Evolutionary conservation across 2,888 invertebrate genomes (phyloP).

Genomic region (Drosophila eohydei): DNA sequence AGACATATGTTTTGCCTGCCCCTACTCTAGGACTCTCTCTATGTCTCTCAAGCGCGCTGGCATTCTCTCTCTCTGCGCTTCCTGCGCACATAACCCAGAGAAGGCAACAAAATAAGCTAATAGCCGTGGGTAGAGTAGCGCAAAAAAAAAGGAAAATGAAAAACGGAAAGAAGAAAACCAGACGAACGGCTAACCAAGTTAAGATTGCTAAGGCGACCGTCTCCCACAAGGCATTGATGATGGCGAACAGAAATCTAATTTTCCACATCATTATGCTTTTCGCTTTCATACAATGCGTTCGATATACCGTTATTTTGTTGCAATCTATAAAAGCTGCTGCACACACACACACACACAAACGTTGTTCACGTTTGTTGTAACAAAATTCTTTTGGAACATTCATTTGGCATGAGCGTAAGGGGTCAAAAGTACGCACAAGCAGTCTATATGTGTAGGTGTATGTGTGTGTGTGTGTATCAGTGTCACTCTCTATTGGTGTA

Average conservation of each 20-base stretch:
- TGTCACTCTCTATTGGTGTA: slow-evolving; percentile 4
- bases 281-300: slow-evolving; percentile 50
- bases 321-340: slow-evolving; percentile 27
- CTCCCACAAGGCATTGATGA: slow-evolving; percentile 22
- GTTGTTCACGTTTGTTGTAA: slow-evolving; percentile 14
- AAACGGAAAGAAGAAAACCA: slow-evolving; percentile 34
- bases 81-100: slow-evolving; percentile 77
- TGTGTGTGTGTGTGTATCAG: neutral
- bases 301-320: slow-evolving; percentile 31
- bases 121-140: slow-evolving; percentile 27
- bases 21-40: neutral
- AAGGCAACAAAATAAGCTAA: slow-evolving; percentile 72
- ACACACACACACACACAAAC: slow-evolving; percentile 4
- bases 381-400: slow-evolving; percentile 16
- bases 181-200: slow-evolving; percentile 47
- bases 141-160: slow-evolving; percentile 18
- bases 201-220: slow-evolving; percentile 42
- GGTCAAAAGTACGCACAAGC: slow-evolving; percentile 23
- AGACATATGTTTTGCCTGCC: slow-evolving; percentile 8
- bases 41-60: neutral
- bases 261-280: slow-evolving; percentile 75
- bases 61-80: slow-evolving; percentile 40
- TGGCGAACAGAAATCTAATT: slow-evolving; percentile 66
- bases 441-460: neutral
- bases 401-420: slow-evolving; percentile 13